Conservation (phyloP, 2,797 vertebrate species). For the Trematocara caparti region DNA sequence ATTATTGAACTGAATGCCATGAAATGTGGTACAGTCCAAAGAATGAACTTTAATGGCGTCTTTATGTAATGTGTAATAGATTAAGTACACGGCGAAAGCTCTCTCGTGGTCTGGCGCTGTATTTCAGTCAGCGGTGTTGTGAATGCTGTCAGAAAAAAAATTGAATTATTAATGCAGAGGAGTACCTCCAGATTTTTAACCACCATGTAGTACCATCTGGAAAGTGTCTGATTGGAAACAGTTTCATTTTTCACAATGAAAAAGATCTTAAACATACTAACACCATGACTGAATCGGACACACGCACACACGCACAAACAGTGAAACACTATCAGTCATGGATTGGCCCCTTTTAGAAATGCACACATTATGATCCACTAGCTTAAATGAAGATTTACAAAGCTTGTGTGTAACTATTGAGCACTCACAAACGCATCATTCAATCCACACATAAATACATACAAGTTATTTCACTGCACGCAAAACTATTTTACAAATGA, state of each 20-base stretch:
- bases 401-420: neutral
- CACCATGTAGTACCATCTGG: neutral
- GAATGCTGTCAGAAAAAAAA: neutral
- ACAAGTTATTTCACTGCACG: neutral
- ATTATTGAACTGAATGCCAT: neutral
- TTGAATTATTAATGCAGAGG: neutral
- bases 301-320: neutral
- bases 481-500: neutral
- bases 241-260: neutral
- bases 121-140: neutral
- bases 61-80: neutral
- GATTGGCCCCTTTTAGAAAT: neutral
- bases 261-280: neutral
- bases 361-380: neutral
- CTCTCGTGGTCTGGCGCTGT: neutral
- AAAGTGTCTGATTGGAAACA: neutral
- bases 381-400: neutral
- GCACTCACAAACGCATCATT: neutral
- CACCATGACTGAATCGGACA: neutral
- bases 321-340: neutral
- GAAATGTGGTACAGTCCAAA: neutral
- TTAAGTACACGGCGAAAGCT: neutral
- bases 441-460: neutral
- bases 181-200: neutral
- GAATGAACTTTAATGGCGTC: neutral